A percentile compares a stretch with the other conserved stretches of the same genome.
These are phyloP conservation scores for Camponotus pennsylvanicus DNA, from an alignment of 1,140 invertebrate species.

Conservation along the genomic window DNA sequence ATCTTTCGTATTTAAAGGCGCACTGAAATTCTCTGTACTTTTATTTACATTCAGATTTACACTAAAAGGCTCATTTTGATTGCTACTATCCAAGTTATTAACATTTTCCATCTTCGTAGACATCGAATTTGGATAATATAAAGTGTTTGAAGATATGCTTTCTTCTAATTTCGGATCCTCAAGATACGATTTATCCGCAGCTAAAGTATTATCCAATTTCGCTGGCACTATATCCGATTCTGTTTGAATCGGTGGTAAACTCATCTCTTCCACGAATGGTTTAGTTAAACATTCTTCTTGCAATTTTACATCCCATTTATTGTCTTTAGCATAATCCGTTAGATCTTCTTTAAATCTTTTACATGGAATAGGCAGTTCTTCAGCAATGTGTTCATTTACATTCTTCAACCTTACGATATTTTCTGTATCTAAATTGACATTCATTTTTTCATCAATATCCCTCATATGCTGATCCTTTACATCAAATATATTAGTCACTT, in stretches of 20 bases:
- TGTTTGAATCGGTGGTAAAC: slow-evolving; percentile 29
- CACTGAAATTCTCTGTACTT: slow-evolving; percentile 36
- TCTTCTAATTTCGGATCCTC: slow-evolving; percentile 41
- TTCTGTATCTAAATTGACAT: slow-evolving; percentile 37
- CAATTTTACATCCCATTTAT: slow-evolving; percentile 55
- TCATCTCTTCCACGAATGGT: slow-evolving; percentile 14
- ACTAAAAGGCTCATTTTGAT: slow-evolving; percentile 57
- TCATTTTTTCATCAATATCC: slow-evolving; percentile 50
- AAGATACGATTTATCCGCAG: slow-evolving; percentile 44
- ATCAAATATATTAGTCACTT: slow-evolving; percentile 17
- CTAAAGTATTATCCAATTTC: slow-evolving; percentile 61
- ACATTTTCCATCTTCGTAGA: slow-evolving; percentile 53
- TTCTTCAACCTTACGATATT: slow-evolving; percentile 45
- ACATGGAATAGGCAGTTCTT: slow-evolving; percentile 46
- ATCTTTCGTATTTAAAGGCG: slow-evolving; percentile 22
- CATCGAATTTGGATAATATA: slow-evolving; percentile 57
- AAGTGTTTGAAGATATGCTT: slow-evolving; percentile 34
- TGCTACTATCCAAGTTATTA: slow-evolving; percentile 57
- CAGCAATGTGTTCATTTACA: slow-evolving; percentile 21
- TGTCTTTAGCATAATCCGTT: slow-evolving; percentile 36
- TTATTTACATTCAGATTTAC: slow-evolving; percentile 49
- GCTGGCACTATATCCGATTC: slow-evolving; percentile 34
- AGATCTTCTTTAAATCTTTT: slow-evolving; percentile 62
- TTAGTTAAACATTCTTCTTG: slow-evolving; percentile 52
- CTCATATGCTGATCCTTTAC: slow-evolving; percentile 31